Evolutionary conservation across 1,140 invertebrate species (phyloP).

Genomic region (Theocolax elegans): DNA sequence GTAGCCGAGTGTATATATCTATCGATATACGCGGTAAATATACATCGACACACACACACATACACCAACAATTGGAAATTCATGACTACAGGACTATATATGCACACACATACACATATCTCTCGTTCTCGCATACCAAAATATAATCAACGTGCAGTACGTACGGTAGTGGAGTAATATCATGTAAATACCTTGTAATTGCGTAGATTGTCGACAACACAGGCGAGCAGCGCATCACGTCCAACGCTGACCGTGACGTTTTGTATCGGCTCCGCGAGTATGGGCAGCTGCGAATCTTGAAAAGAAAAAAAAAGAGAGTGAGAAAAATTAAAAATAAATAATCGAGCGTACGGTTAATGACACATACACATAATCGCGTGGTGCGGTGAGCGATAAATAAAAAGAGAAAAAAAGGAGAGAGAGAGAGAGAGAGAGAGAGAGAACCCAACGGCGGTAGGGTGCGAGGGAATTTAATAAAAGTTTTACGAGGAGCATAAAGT

Average conservation of each 20-base stretch:
- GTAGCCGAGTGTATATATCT: no score
- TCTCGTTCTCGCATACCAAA: no score
- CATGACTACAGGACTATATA: no score
- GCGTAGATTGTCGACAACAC: conserved; percentile 91
- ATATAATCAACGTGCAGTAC: no score
- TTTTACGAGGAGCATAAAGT: conserved; percentile 29
- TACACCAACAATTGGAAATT: no score
- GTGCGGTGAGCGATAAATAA: neutral
- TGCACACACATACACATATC: no score
- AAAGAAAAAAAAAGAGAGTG: conserved; percentile 47
- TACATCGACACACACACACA: no score
- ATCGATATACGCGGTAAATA: no score
- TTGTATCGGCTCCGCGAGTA: conserved; percentile 89
- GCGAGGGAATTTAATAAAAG: conserved; percentile 36
- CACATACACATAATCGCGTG: no score
- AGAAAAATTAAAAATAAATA: neutral
- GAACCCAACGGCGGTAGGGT: neutral
- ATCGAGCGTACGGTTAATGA: no score
- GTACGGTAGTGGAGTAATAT: no score
- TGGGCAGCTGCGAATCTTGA: conserved; percentile 75
- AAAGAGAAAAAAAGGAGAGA: neutral
- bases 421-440: neutral
- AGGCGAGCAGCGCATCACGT: conserved; percentile 89
- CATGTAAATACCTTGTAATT: conserved; percentile 82
- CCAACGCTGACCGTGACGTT: conserved; percentile 94